phyloP scores from a whole-genome alignment of 2,113 vertebrate genomes.

The Chascanopsetta lugubris region DNA sequence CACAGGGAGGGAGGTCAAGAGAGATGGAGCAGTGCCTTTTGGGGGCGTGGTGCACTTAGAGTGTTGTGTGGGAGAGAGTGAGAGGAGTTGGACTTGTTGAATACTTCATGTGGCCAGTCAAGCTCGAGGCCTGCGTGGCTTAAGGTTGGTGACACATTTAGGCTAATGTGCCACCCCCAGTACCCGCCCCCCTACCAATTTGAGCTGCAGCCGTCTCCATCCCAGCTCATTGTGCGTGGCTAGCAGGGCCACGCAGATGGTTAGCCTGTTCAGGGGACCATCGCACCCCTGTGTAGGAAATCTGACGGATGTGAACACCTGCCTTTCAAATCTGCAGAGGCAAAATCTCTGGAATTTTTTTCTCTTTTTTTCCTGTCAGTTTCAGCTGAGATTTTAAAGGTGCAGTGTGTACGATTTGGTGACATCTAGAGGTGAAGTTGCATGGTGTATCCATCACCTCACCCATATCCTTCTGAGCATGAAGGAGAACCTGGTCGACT shows the following conservation, averaged over 20 bases:
- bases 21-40: constrained; percentile 46
- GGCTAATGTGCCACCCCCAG: constrained; percentile 55
- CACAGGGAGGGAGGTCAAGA: constrained; percentile 17
- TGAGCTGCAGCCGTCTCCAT: constrained; percentile 43
- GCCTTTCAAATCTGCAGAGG: constrained; percentile 26
- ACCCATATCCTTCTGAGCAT: too few species aligned
- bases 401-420: too few species aligned
- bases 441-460: too few species aligned
- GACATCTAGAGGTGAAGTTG: too few species aligned
- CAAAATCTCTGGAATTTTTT: background rate
- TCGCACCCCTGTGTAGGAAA: constrained; percentile 18
- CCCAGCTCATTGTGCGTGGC: constrained; percentile 49
- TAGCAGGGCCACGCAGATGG: constrained; percentile 42
- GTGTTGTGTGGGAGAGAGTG: constrained; percentile 22
- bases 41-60: constrained; percentile 3
- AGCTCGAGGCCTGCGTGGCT: constrained; percentile 57
- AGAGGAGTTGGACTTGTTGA: constrained; percentile 47
- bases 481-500: too few species aligned
- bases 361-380: constrained; percentile 1
- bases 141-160: constrained; percentile 66
- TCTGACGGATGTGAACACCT: constrained; percentile 45
- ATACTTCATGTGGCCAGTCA: constrained; percentile 56
- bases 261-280: constrained; percentile 38
- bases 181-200: background rate
- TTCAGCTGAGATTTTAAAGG: constrained; percentile 7